Evolutionary conservation across 2,113 vertebrate species (phyloP).

Genomic region (Neodontobutis hainanensis): DNA sequence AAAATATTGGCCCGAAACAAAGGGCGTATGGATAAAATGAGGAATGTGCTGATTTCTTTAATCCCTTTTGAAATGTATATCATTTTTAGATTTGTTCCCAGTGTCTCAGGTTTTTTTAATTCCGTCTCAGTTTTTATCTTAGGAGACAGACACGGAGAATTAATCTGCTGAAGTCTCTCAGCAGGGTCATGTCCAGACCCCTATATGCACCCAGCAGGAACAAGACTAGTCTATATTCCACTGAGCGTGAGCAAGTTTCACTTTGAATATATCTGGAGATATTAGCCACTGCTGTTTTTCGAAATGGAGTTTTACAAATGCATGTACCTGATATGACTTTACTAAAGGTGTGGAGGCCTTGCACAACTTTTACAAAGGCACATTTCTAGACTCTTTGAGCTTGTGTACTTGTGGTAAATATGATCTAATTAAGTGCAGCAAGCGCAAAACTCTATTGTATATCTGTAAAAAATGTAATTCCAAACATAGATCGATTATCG

Average conservation of each 20-base stretch:
- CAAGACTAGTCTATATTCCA: constrained; percentile 18
- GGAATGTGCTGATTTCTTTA: constrained; percentile 68
- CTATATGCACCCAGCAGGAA: constrained; percentile 66
- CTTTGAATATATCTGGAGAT: constrained; percentile 9
- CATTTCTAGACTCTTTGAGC: not conserved
- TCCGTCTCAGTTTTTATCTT: constrained; percentile 64
- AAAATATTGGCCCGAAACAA: constrained; percentile 63
- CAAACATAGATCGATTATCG: too few species aligned
- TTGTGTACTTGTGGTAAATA: too few species aligned
- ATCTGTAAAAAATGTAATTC: too few species aligned
- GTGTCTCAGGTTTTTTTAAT: constrained; percentile 49
- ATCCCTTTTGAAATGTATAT: constrained; percentile 70
- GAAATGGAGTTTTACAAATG: constrained; percentile 15
- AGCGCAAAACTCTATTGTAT: not conserved
- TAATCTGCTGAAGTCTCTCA: constrained; percentile 70
- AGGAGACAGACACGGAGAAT: constrained; percentile 69
- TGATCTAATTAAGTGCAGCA: too few species aligned
- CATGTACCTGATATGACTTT: too few species aligned
- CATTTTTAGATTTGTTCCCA: constrained; percentile 60
- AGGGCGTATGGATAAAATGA: constrained; percentile 59
- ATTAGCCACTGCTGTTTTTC: constrained; percentile 16
- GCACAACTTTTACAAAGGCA: not conserved
- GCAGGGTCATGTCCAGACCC: constrained; percentile 70
- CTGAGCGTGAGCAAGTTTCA: constrained; percentile 22
- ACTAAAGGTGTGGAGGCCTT: too few species aligned